These are phyloP conservation scores for Cheilinus undulatus DNA, from an alignment of 2,113 vertebrate genomes.

Conservation along the genomic window DNA sequence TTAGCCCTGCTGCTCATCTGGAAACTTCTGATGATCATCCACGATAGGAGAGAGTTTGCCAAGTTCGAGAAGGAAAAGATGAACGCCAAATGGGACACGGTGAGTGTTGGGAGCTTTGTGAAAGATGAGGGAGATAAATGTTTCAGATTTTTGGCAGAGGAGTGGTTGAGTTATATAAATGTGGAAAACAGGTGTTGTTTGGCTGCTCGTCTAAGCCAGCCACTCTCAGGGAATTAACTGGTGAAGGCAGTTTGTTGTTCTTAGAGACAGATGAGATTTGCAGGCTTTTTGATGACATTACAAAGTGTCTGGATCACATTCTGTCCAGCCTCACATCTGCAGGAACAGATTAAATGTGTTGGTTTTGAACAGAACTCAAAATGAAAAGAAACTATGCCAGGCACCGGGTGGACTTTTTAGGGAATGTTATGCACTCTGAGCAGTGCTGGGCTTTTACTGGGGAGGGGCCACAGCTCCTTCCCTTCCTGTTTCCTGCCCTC, in stretches of 20 bases:
- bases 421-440: constrained; percentile 63
- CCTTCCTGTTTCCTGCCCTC: constrained; percentile 34
- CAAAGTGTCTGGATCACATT: constrained; percentile 5
- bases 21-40: constrained; percentile 99
- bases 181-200: constrained; percentile 61
- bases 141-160: constrained; percentile 15
- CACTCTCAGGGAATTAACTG: constrained; percentile 2
- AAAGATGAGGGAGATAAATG: constrained; percentile 2
- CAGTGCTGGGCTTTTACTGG: constrained; percentile 52
- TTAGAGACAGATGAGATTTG: constrained; percentile 41
- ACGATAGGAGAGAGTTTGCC: constrained; percentile 97
- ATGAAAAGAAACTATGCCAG: constrained; percentile 29
- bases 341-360: constrained; percentile 30
- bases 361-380: constrained; percentile 51
- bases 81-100: constrained; percentile 99
- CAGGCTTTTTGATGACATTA: constrained; percentile 37
- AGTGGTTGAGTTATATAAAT: constrained; percentile 29
- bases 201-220: constrained; percentile 3
- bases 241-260: constrained; percentile 28
- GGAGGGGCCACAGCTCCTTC: constrained; percentile 65
- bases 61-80: constrained; percentile 99
- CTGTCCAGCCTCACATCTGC: constrained; percentile 38
- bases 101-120: constrained; percentile 79
- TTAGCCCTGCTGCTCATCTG: constrained; percentile 97
- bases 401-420: constrained; percentile 63